phyloP scores from a whole-genome alignment of 1,140 invertebrate species.

The Rhopalosiphum maidis region DNA sequence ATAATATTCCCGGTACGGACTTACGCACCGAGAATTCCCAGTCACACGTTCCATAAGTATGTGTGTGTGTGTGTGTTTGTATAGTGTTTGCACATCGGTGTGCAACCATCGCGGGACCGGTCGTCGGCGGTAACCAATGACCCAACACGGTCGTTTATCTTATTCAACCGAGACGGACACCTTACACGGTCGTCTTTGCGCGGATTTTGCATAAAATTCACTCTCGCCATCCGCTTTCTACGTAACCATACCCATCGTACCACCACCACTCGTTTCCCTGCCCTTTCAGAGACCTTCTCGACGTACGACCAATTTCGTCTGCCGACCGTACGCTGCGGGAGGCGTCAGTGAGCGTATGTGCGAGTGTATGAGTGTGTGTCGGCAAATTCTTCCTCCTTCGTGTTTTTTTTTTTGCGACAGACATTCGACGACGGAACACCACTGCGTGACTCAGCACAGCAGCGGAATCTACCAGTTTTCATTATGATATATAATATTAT shows the following conservation, averaged over 20 bases:
- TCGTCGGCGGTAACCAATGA: conserved; percentile 26
- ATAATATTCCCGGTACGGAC: neutral
- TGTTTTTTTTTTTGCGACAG: neutral
- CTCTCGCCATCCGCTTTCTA: neutral
- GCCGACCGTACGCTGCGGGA: neutral
- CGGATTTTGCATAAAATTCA: conserved; percentile 1
- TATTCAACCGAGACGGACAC: conserved; percentile 37
- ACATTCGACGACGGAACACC: neutral
- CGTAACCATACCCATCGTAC: neutral
- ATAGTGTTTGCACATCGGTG: neutral
- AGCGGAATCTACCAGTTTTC: neutral
- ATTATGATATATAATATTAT: neutral
- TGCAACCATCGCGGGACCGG: conserved; percentile 17
- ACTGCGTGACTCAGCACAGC: too few species aligned
- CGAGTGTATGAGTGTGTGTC: neutral
- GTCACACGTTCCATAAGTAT: neutral
- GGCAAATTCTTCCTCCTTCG: neutral
- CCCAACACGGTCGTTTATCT: conserved; percentile 35
- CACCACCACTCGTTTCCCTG: neutral
- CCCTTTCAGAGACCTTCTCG: neutral
- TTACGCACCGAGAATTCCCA: neutral
- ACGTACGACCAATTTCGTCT: neutral
- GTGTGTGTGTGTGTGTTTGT: too few species aligned
- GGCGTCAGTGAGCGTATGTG: neutral
- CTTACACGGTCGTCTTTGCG: conserved; percentile 31